Percentiles rank a stretch among this genome's conserved stretches.
These are phyloP conservation scores for Trichomycterus rosablanca DNA, from an alignment of 2,113 vertebrate genomes.

Conservation along the genomic window DNA sequence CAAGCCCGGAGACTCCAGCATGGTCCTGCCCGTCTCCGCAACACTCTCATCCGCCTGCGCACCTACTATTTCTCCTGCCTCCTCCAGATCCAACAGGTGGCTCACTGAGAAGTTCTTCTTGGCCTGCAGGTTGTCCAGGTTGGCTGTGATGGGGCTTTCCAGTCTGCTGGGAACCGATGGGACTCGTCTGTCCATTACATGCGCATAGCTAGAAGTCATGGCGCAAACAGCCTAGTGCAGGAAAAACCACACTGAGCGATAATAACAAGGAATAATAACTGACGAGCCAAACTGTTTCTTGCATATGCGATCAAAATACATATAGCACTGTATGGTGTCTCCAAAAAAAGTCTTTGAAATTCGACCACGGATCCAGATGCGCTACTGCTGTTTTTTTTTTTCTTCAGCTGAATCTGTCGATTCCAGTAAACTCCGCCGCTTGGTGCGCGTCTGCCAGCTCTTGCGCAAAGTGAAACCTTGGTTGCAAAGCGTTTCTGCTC, in stretches of 20 bases:
- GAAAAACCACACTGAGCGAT: constrained; percentile 17
- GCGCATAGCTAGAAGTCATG: constrained; percentile 95
- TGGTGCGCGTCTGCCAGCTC: too few relatives aligned
- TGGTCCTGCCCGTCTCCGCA: constrained; percentile 83
- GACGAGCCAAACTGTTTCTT: constrained; percentile 51
- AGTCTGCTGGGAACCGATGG: constrained; percentile 79
- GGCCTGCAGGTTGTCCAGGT: constrained; percentile 89
- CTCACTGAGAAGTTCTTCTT: constrained; percentile 99
- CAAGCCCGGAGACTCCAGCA: constrained; percentile 93
- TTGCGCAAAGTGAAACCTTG: background rate
- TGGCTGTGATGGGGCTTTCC: constrained; percentile 82
- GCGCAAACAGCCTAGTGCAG: constrained; percentile 53
- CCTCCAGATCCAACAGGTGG: constrained; percentile 97
- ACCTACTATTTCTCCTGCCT: constrained; percentile 90
- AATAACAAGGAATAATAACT: constrained; percentile 14
- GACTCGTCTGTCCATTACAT: constrained; percentile 89
- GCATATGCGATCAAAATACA: constrained; percentile 42
- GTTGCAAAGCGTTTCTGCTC: constrained; percentile 4
- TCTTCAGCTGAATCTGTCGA: too few relatives aligned
- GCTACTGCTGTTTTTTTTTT: background rate
- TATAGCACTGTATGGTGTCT: too few relatives aligned
- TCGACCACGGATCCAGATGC: background rate
- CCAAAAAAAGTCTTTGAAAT: constrained; percentile 29
- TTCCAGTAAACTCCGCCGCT: too few relatives aligned
- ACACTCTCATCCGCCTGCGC: constrained; percentile 83